Evolutionary conservation across 2,797 vertebrate species (phyloP).

Genomic region (Catamblyrhynchus diadema): DNA sequence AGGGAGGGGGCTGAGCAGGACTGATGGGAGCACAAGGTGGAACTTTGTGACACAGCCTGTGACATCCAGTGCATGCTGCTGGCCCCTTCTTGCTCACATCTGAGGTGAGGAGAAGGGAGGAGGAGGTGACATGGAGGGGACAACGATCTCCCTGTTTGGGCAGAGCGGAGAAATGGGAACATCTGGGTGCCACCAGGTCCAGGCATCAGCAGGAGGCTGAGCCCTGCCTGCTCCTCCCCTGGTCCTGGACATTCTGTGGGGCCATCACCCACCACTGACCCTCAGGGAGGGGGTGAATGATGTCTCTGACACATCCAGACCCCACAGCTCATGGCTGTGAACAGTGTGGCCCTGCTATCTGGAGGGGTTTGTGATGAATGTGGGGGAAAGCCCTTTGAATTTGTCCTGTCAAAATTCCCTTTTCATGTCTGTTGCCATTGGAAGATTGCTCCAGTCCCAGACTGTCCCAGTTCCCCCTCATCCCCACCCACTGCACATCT

Average conservation of each 20-base stretch:
- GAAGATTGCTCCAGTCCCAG: neutral
- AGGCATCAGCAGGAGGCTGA: neutral
- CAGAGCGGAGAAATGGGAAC: neutral
- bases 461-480: neutral
- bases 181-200: neutral
- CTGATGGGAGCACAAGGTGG: neutral
- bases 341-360: neutral
- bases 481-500: neutral
- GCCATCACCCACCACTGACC: neutral
- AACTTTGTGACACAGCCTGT: neutral
- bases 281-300: neutral
- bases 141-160: rapidly evolving
- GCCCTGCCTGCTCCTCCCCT: neutral
- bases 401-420: neutral
- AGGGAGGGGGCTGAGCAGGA: neutral
- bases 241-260: neutral
- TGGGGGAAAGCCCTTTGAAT: neutral
- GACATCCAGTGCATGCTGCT: neutral
- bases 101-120: rapidly evolving
- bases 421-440: neutral
- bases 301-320: neutral
- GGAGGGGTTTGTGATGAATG: neutral
- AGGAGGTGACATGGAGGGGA: neutral
- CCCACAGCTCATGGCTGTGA: neutral
- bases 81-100: rapidly evolving